Percentiles rank a stretch among this genome's conserved stretches.
Conservation (phyloP, 1,140 invertebrate species). For the Oedothorax gibbosus region DNA sequence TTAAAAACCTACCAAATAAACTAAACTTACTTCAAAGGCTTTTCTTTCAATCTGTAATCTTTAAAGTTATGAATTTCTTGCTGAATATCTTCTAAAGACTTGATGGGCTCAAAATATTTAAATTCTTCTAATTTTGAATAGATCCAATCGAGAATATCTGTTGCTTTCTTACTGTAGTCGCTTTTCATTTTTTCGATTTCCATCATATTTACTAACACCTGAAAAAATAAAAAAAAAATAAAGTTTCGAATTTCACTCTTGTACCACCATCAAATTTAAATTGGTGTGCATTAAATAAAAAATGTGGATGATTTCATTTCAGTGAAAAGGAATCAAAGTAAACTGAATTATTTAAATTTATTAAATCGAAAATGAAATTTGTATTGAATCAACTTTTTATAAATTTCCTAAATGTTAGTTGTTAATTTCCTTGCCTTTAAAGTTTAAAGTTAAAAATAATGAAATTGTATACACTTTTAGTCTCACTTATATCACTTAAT, state of each 20-base stretch:
- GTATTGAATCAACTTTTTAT: too few species aligned
- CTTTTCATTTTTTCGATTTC: slow-evolving; percentile 37
- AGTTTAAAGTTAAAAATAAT: too few species aligned
- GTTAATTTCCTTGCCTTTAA: too few species aligned
- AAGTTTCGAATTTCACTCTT: not conserved
- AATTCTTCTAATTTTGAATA: slow-evolving; percentile 25
- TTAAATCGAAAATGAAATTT: too few species aligned
- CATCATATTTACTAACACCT: slow-evolving; percentile 38
- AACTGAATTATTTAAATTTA: too few species aligned
- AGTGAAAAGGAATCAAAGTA: too few species aligned
- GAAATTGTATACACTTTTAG: too few species aligned
- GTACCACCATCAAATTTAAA: too few species aligned
- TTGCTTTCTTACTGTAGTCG: slow-evolving; percentile 17
- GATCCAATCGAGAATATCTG: slow-evolving; percentile 40
- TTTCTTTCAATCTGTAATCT: slow-evolving; percentile 48
- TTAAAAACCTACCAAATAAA: not conserved
- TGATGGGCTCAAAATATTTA: not conserved
- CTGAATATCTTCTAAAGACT: slow-evolving; percentile 46
- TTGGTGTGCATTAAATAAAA: too few species aligned
- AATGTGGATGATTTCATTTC: too few species aligned
- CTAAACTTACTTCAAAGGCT: slow-evolving; percentile 25
- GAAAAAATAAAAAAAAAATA: slow-evolving; percentile 5
- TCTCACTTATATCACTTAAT: too few species aligned
- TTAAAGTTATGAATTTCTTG: slow-evolving; percentile 45
- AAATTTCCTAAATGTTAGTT: too few species aligned